These are phyloP conservation scores for Troides aeacus DNA, from an alignment of 2,888 invertebrate species.

Conservation along the genomic window DNA sequence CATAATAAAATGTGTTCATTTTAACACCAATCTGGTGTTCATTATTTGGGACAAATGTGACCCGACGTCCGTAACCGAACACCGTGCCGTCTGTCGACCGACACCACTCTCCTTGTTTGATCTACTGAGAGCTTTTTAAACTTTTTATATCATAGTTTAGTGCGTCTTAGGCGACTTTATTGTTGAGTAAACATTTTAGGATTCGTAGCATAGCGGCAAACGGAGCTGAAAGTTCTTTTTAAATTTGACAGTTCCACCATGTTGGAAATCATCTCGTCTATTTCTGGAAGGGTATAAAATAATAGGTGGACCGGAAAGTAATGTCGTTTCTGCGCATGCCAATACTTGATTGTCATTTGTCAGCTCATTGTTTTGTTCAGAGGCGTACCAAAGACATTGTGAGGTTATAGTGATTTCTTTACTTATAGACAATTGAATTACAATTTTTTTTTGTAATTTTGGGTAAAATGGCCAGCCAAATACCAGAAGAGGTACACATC, in stretches of 20 bases:
- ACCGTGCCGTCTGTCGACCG: slow-evolving; percentile 69
- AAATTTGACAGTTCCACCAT: slow-evolving; percentile 36
- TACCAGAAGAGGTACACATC: too few species aligned
- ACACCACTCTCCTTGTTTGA: slow-evolving; percentile 76
- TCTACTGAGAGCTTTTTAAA: slow-evolving; percentile 80
- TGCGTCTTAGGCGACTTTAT: slow-evolving; percentile 73
- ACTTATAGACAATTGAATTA: too few species aligned
- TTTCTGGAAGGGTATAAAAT: slow-evolving; percentile 31
- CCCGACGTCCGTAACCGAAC: slow-evolving; percentile 66
- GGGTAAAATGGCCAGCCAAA: too few species aligned
- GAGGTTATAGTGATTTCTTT: too few species aligned
- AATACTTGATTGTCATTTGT: too few species aligned
- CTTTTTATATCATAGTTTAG: slow-evolving; percentile 78
- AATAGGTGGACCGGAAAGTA: too few species aligned
- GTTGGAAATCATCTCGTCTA: slow-evolving; percentile 37
- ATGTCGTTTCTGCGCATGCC: too few species aligned
- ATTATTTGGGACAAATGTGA: slow-evolving; percentile 77
- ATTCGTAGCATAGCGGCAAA: slow-evolving; percentile 52
- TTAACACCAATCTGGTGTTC: slow-evolving; percentile 79
- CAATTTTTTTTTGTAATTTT: too few species aligned
- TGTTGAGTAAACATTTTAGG: slow-evolving; percentile 72
- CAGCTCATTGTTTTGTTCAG: too few species aligned
- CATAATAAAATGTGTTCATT: slow-evolving; percentile 76
- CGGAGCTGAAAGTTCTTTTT: slow-evolving; percentile 48
- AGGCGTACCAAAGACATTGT: too few species aligned